Percentiles rank a stretch among this genome's conserved stretches.
Evolutionary conservation across 2,797 vertebrate genomes (phyloP).

Genomic region (Sebastes umbrosus): DNA sequence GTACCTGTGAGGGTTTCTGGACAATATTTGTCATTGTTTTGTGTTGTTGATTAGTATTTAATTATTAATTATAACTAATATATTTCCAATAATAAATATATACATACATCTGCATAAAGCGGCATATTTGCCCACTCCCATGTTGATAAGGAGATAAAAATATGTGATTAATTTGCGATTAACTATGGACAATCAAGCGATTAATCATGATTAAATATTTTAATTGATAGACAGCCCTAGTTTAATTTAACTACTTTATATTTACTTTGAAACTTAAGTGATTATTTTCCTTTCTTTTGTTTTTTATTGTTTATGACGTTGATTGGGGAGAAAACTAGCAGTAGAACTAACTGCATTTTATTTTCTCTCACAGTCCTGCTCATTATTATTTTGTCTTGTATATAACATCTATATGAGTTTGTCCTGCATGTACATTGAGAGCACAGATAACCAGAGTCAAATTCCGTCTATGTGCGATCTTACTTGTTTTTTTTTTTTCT

Average conservation of each 20-base stretch:
- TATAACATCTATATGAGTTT: background rate
- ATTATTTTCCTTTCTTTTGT: background rate
- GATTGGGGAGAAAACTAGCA: background rate
- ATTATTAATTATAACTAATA: no score
- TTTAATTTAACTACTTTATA: no score
- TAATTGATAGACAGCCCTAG: rapidly evolving
- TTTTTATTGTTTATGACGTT: background rate
- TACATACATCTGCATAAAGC: no score
- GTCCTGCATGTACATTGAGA: background rate
- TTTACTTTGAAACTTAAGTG: background rate
- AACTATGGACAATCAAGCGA: no score
- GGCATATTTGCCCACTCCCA: no score
- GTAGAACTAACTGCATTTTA: background rate
- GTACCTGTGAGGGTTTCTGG: no score
- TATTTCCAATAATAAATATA: no score
- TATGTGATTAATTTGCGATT: no score
- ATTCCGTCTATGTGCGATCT: background rate
- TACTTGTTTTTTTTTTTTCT: background rate
- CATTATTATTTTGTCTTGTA: background rate
- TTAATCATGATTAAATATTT: no score
- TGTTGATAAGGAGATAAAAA: no score
- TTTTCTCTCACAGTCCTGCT: background rate
- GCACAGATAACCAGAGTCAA: background rate
- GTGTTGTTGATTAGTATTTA: no score
- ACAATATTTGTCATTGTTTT: no score